Evolutionary conservation across 64 coral and sea anemone genomes (phyloP).

Genomic region (Pocillopora damicornis): DNA sequence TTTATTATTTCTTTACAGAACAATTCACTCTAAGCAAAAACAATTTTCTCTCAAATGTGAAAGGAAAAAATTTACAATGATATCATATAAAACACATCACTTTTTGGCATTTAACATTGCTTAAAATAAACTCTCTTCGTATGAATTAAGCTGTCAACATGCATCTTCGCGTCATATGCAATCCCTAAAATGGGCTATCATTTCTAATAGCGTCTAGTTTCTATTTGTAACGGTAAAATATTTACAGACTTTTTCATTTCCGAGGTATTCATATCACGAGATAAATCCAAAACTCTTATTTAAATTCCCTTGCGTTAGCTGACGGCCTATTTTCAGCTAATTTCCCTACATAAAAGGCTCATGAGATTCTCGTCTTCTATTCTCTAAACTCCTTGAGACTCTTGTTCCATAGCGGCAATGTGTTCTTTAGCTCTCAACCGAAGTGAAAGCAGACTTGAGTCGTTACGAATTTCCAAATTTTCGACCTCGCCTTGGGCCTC

Average conservation of each 20-base stretch:
- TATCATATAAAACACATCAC: too few relatives aligned
- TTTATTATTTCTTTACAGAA: too few relatives aligned
- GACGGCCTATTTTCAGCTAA: not conserved
- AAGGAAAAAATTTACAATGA: too few relatives aligned
- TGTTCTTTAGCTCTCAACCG: slow-evolving; percentile 55
- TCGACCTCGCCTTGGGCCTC: slow-evolving; percentile 7
- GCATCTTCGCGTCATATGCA: too few relatives aligned
- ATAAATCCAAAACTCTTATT: not conserved
- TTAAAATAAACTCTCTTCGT: too few relatives aligned
- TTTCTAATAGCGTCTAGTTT: not conserved
- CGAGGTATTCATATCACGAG: not conserved
- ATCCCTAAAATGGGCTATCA: not conserved
- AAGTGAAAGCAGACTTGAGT: slow-evolving; percentile 36
- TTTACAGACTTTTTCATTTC: not conserved
- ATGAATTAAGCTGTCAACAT: too few relatives aligned
- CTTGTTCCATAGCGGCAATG: slow-evolving; percentile 1
- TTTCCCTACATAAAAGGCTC: not conserved
- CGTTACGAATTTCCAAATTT: slow-evolving; percentile 48
- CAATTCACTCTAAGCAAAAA: too few relatives aligned
- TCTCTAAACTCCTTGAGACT: not conserved
- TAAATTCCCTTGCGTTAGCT: not conserved
- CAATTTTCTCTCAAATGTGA: too few relatives aligned
- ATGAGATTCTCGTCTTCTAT: not conserved
- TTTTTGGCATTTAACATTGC: too few relatives aligned
- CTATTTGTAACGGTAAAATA: not conserved